Conservation (phyloP, 2,797 vertebrate species). For the Sebastes variabilis region DNA sequence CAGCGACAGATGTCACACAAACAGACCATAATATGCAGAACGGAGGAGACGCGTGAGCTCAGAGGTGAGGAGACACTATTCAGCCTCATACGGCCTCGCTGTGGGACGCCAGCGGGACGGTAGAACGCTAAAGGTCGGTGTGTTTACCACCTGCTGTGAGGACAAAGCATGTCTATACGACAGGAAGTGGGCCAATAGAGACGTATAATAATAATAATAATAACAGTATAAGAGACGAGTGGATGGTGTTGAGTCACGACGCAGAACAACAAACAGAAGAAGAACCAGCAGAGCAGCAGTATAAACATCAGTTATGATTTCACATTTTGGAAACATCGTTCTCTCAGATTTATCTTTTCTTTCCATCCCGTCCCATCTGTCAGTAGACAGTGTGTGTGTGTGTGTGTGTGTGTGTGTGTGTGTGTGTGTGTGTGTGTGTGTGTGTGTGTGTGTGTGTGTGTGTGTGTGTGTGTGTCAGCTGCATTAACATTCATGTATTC, state of each 20-base stretch:
- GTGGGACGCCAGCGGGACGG: too few species aligned
- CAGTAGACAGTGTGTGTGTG: too few species aligned
- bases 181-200: neutral
- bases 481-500: constrained; percentile 7
- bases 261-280: neutral
- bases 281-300: neutral
- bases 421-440: too few species aligned
- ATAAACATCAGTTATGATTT: neutral
- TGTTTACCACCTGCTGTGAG: too few species aligned
- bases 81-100: too few species aligned
- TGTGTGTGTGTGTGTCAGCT: neutral
- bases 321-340: neutral
- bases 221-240: neutral
- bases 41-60: too few species aligned
- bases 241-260: neutral
- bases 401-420: too few species aligned
- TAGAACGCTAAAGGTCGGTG: too few species aligned
- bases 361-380: neutral
- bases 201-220: neutral
- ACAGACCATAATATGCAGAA: too few species aligned
- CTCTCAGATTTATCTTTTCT: neutral
- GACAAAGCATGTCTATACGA: neutral
- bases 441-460: too few species aligned
- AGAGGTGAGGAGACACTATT: too few species aligned
- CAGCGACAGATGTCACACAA: neutral